phyloP scores from a whole-genome alignment of 2,888 invertebrate genomes.

The Isoperla grammatica region DNA sequence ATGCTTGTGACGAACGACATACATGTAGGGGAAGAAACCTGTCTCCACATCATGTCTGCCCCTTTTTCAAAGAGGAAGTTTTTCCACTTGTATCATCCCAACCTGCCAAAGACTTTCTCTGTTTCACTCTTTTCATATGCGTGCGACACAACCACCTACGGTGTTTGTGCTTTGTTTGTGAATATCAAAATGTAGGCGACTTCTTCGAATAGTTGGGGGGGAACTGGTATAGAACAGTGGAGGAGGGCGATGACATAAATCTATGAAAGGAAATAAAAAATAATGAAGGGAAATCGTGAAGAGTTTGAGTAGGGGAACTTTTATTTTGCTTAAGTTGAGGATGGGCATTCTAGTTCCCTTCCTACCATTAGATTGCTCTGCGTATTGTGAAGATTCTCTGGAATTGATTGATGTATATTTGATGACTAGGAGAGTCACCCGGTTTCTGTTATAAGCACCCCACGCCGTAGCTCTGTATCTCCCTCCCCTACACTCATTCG shows the following conservation, averaged over 20 bases:
- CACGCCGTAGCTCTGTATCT: neutral
- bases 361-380: constrained; percentile 15
- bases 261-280: neutral
- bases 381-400: constrained; percentile 20
- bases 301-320: neutral
- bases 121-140: neutral
- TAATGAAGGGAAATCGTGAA: constrained; percentile 11
- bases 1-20: neutral
- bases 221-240: neutral
- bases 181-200: neutral
- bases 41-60: neutral
- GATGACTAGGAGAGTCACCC: constrained; percentile 16
- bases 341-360: constrained; percentile 4
- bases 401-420: constrained; percentile 24
- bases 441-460: neutral
- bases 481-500: neutral
- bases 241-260: neutral
- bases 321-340: neutral
- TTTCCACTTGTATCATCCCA: neutral
- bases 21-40: neutral
- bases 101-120: neutral
- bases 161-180: neutral
- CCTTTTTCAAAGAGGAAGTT: neutral
- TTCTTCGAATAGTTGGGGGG: neutral
- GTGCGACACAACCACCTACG: neutral